Evolutionary conservation across 2,888 invertebrate species (phyloP), one percentile per base, ranked within the genome.

Genomic region (Tipula confusa): DNA sequence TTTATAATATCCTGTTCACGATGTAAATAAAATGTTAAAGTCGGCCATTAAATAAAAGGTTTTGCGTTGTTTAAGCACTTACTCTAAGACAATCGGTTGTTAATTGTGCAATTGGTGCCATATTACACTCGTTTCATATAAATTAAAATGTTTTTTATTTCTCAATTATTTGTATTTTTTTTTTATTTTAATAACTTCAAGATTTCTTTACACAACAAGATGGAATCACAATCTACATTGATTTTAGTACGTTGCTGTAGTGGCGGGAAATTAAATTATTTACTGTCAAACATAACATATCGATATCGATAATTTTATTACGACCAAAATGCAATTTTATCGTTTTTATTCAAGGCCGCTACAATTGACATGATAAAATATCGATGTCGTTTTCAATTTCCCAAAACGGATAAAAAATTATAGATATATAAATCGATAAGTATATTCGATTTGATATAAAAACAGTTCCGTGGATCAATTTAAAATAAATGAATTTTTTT

Each of bases 1-100:
- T 91, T 92, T 93, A 96, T 95, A 29, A 97, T 94, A 29, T 91
- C 89, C 95, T 95, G 15, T 31, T 3, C 31, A 31, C 31, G 87
- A 89, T 24, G n/a, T n/a, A n/a, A n/a, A n/a, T n/a, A n/a, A n/a
- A n/a, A n/a, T n/a, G n/a, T n/a, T n/a, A n/a, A n/a, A n/a, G n/a
- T n/a, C n/a, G n/a, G n/a, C n/a, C n/a, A n/a, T n/a, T n/a, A n/a
- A n/a, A n/a, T n/a, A 7, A 64, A 64, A 64, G 4, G 13, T 24
- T 24, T 15, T 38, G n/a, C 31, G 4, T 31, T 13, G 9, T 64
- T 3, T 24, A 15, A 43, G 0, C 18, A 48, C 64, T 64, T 64
- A 64, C 64, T 9, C 64, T 64, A 24, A 64, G 64, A 24, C 64
- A 64, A 64, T 64, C 64, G 11, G 64, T 24, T 1, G 64, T 64